These are phyloP conservation scores for Sminthopsis crassicaudata DNA, from an alignment of 2,113 vertebrate genomes.

Conservation along the genomic window DNA sequence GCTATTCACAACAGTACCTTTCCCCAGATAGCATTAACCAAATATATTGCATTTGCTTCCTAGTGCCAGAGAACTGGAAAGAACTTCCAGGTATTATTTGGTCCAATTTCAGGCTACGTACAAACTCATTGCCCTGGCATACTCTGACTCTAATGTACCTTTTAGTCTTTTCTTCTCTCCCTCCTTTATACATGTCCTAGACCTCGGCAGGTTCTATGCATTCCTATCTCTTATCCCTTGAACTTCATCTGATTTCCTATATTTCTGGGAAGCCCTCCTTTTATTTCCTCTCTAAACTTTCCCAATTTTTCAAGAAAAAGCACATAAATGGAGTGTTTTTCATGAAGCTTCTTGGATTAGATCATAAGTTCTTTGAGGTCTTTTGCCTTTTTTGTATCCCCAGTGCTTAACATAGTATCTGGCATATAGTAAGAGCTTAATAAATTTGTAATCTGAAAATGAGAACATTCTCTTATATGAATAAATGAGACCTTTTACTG, in stretches of 20 bases:
- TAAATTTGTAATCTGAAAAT: background rate
- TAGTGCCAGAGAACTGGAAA: background rate
- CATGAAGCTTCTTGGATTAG: background rate
- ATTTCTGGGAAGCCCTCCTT: background rate
- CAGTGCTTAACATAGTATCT: background rate
- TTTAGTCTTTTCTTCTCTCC: background rate
- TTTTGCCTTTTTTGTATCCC: background rate
- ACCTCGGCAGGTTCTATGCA: background rate
- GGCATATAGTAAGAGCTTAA: background rate
- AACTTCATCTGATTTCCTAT: background rate
- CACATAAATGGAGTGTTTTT: background rate
- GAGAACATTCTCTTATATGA: too few species aligned
- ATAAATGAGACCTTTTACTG: too few species aligned
- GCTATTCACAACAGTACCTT: background rate
- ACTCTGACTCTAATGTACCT: background rate
- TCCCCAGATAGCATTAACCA: background rate
- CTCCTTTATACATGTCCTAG: background rate
- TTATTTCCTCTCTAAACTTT: background rate
- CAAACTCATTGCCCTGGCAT: background rate
- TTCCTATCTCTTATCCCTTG: background rate
- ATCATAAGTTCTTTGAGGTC: background rate
- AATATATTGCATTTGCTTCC: background rate
- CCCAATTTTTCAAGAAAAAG: background rate
- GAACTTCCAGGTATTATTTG: background rate
- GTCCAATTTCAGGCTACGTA: background rate